phyloP scores from a whole-genome alignment of 2,797 vertebrate genomes.

The Gymnothorax reevesii region DNA sequence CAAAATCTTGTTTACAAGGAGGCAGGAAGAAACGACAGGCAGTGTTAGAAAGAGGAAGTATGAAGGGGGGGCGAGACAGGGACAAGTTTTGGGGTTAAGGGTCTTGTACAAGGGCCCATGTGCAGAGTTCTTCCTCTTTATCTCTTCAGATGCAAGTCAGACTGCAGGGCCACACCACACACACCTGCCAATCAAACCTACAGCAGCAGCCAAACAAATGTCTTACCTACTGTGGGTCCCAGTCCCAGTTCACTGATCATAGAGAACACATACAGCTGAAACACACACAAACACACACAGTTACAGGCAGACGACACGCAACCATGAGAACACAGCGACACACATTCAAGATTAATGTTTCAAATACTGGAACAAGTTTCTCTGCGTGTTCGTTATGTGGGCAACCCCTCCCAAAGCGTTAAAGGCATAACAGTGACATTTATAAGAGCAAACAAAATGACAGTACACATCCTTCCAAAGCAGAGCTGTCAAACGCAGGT shows the following conservation, averaged over 20 bases:
- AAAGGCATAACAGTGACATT: not conserved
- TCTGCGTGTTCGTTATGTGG: not conserved
- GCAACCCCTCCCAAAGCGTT: not conserved
- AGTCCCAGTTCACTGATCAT: conserved; percentile 74
- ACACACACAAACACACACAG: conserved; percentile 15
- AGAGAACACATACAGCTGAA: conserved; percentile 74
- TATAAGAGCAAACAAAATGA: not conserved
- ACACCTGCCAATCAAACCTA: too few relatives aligned
- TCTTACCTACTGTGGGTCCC: conserved; percentile 73
- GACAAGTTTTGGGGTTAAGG: too few relatives aligned
- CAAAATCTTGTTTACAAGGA: too few relatives aligned
- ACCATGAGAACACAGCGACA: not conserved
- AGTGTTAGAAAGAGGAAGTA: too few relatives aligned
- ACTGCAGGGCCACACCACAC: too few relatives aligned
- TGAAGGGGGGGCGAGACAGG: too few relatives aligned
- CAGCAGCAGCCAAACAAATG: too few relatives aligned
- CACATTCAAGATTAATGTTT: not conserved
- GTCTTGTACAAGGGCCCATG: too few relatives aligned
- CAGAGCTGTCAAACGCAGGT: not conserved
- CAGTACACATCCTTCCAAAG: not conserved
- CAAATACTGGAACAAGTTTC: not conserved
- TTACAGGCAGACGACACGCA: not conserved
- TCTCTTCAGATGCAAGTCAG: too few relatives aligned
- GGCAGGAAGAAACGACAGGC: too few relatives aligned
- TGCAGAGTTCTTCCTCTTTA: too few relatives aligned